phyloP scores from a whole-genome alignment of 2,113 vertebrate species.

The Motacilla tschutschensis region DNA sequence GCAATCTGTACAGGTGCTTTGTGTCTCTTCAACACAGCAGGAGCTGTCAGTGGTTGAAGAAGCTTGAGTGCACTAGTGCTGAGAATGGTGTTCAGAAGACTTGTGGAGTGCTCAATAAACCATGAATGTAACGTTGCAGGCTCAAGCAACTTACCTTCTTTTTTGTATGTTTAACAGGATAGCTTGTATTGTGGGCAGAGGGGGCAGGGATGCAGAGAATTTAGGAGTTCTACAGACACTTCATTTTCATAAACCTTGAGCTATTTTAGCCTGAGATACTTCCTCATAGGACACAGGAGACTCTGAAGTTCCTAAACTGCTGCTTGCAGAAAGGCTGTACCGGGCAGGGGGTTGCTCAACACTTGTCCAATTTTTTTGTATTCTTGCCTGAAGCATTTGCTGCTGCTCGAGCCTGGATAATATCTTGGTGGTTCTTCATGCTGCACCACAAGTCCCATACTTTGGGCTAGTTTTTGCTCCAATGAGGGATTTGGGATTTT shows the following conservation, averaged over 20 bases:
- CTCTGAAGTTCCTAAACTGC: not conserved
- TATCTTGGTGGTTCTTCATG: not conserved
- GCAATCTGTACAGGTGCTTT: not conserved
- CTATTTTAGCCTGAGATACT: not conserved
- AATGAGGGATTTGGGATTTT: not conserved
- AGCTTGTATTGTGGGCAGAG: not conserved
- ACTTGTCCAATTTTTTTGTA: not conserved
- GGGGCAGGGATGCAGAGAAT: not conserved
- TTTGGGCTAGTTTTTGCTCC: not conserved
- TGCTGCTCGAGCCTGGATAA: not conserved
- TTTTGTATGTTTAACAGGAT: not conserved
- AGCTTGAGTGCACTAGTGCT: not conserved
- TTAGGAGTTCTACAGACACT: not conserved
- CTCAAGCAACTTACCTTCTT: not conserved
- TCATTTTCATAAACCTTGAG: not conserved
- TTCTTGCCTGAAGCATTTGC: not conserved
- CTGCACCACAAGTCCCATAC: not conserved
- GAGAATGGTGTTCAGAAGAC: not conserved
- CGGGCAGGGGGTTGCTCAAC: not conserved
- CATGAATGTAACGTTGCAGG: not conserved
- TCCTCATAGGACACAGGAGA: not conserved
- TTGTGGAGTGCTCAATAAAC: rapidly evolving
- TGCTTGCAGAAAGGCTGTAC: not conserved
- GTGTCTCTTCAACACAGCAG: not conserved
- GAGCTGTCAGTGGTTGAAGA: not conserved